Base-by-base conservation (phyloP, 2,797 vertebrate species). In the Spea hammondii region DNA sequence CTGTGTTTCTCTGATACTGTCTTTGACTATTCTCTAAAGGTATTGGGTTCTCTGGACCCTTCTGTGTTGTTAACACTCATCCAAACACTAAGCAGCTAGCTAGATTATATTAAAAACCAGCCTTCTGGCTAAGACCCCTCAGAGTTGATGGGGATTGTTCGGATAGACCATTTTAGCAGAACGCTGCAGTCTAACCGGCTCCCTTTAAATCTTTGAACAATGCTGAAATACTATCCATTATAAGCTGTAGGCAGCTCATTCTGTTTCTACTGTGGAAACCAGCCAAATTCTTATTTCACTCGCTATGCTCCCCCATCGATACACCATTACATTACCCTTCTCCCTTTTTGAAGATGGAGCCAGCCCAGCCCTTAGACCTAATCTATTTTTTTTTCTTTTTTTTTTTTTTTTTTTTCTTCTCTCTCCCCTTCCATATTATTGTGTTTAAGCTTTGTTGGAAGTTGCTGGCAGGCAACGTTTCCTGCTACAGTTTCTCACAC, bases 401-500 rank as follows among this genome's bases (percentile, higher is more conserved):
- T n/a, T n/a, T n/a, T n/a, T n/a, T n/a, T 65, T 64, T 62, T 62
- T 53, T 81, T 65, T 44, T 49, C 64, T 8, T 49, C 11, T 68
- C 17, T 77, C 64, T 77, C 53, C 32, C 32, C 32, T 32, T 32
- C 32, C 32, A 32, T 32, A 32, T 68, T 77, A 77, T 82, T 72
- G 65, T 80, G 59, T 72, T 77, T 77, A 70, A 73, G 44, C 75
- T 77, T 55, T 17, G 69, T 65, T 77, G 32, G 79, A 77, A 77
- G 70, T 77, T 76, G 44, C 62, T 80, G 74, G 68, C 73, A 76
- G 57, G 70, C 62, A 1, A 49, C 4, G 70, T 59, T 77, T 82
- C 78, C 74, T 77, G 79, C 66, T 81, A 67, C 32, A 66, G 69
- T 81, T 72, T 80, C 69, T 46, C 74, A 76, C 69, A 72, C 69